phyloP scores from a whole-genome alignment of 2,888 invertebrate genomes.

The Megalurothrips usitatus region DNA sequence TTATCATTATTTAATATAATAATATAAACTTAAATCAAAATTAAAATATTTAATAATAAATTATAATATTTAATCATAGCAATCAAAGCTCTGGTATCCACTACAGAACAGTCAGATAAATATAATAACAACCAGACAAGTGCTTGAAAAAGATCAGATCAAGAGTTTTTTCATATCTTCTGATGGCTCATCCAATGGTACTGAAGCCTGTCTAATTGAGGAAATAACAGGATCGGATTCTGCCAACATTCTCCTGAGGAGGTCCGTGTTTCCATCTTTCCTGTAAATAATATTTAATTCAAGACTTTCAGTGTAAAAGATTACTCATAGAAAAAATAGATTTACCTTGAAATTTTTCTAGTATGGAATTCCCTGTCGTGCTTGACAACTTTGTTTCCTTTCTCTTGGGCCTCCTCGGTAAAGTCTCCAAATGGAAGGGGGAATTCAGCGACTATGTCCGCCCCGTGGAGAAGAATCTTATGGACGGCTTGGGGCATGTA shows the following conservation, averaged over 20 bases:
- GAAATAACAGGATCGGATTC: background rate
- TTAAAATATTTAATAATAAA: too few relatives aligned
- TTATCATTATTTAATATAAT: too few relatives aligned
- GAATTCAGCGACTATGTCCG: slow-evolving; percentile 14
- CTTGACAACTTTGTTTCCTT: slow-evolving; percentile 27
- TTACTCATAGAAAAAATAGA: background rate
- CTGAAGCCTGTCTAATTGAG: background rate
- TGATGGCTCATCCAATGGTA: too few relatives aligned
- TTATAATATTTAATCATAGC: too few relatives aligned
- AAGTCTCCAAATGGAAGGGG: slow-evolving; percentile 25
- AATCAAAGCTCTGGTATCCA: too few relatives aligned
- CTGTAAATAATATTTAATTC: background rate
- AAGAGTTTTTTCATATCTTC: too few relatives aligned
- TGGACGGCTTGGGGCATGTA: slow-evolving; percentile 34
- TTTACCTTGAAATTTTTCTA: background rate
- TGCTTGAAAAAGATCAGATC: too few relatives aligned
- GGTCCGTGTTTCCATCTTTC: background rate
- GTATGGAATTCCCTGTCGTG: background rate
- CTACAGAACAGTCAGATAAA: too few relatives aligned
- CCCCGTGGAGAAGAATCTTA: slow-evolving; percentile 33
- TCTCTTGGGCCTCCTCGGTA: slow-evolving; percentile 33
- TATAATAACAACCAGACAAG: too few relatives aligned
- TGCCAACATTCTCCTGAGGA: background rate
- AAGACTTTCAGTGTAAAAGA: background rate
- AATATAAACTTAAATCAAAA: too few relatives aligned